Base-by-base conservation (phyloP, 2,113 vertebrate species). In the Syrmaticus mikado region DNA sequence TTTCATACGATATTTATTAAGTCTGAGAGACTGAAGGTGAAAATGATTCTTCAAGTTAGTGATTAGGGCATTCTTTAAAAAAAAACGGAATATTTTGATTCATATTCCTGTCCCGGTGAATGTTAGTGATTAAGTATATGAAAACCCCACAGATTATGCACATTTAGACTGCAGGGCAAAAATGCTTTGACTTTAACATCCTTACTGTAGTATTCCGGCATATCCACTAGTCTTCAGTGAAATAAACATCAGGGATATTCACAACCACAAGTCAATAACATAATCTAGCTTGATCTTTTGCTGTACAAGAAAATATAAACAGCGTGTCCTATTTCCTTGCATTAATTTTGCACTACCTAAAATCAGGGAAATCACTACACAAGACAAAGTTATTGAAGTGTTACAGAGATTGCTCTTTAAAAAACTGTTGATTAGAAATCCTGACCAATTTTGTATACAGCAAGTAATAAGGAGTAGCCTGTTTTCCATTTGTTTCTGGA, bases 241-340 rank as follows among this genome's bases (percentile, higher is more conserved):
- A 67, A 40, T 48, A 73, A 88, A 41, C 2, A n/a, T 14, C 78
- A 24, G 28, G 45, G 5, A 2, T 16, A 61, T 77, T 64, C 53
- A 43, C 7, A 84, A 41, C 6, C 11, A 67, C 14, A 38, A 5
- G 3, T 8, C 43, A n/a, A 8, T 81, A 11, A 81, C 60, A 10
- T 30, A 55, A 13, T 48, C 80, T 46, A 65, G 27, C 7, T 73
- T 73, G 13, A 12, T 18, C 3, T 64, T 82, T 53, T 10, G 19
- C 16, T 16, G 14, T 43, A 8, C n/a, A 53, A 79, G 30, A 67
- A 43, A 6, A 55, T 0, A 2, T 15, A 50, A 78, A 36, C 24
- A 61, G 1, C 3, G 6, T 46, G 20, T 11, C 3, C 7, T 24
- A 38, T 19, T 48, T 34, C 22, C 5, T 68, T 1, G 1, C 0